Conservation (phyloP, 2,888 invertebrate species). For the Penaeus monodon region DNA sequence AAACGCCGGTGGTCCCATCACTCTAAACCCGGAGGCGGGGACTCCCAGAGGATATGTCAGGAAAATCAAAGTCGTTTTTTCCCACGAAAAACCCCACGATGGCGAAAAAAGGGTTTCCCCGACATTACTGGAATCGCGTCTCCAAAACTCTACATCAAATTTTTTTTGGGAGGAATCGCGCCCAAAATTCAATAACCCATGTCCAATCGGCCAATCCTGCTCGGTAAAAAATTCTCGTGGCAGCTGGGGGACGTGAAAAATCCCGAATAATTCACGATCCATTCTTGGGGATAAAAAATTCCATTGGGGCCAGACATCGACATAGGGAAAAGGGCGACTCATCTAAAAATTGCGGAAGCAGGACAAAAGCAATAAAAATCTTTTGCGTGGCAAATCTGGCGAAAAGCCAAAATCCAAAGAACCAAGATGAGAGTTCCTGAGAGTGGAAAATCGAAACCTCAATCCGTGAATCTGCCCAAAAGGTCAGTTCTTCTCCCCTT, state of each 20-base stretch:
- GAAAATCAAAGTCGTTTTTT: constrained; percentile 52
- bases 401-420: constrained; percentile 18
- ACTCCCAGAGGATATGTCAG: constrained; percentile 54
- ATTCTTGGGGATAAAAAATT: constrained; percentile 47
- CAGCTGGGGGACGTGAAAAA: constrained; percentile 36
- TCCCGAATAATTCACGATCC: constrained; percentile 44
- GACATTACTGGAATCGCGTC: constrained; percentile 30
- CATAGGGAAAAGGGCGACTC: constrained; percentile 52
- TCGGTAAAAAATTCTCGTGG: constrained; percentile 52
- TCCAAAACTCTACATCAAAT: constrained; percentile 44
- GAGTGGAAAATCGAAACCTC: constrained; percentile 28
- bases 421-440: constrained; percentile 3
- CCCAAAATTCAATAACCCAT: constrained; percentile 48
- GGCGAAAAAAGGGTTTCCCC: constrained; percentile 33
- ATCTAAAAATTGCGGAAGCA: constrained; percentile 27
- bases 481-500: constrained; percentile 62
- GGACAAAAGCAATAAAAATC: constrained; percentile 4
- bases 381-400: background rate
- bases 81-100: constrained; percentile 40
- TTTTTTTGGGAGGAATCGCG: constrained; percentile 8
- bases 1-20: constrained; percentile 46
- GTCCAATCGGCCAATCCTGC: constrained; percentile 26
- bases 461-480: constrained; percentile 64
- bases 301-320: constrained; percentile 60
- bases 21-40: constrained; percentile 45